Evolutionary conservation across 2,888 invertebrate species (phyloP), one percentile per base, ranked within the genome.

Genomic region (Timandra comae): DNA sequence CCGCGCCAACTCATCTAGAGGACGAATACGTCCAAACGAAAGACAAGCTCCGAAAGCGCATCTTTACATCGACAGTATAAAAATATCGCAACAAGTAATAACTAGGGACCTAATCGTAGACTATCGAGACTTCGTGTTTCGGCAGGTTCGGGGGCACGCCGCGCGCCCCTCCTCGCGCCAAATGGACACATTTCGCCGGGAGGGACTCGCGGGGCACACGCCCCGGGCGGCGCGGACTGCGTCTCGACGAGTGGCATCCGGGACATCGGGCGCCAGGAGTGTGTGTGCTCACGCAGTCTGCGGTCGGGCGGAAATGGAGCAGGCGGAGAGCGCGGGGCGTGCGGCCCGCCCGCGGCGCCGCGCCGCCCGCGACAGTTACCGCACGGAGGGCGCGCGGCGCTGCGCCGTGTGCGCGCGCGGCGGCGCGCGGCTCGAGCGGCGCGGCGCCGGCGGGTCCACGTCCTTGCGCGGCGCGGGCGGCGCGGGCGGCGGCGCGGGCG

Each of bases 401-500:
- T 44, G 52, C 38, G 54, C 56, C 46, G 56, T 52, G 56, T 42
- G 35, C 43, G 47, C 48, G 40, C 52, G 48, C 34, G 41, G 41
- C 37, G 42, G 27, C 32, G 28, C 24, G 32, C 35, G 29, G 47
- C 35, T 35, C 27, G 35, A 7, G 20, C 34, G 30, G 30, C 28
- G 31, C 21, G 35, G 11, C 34, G 16, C 20, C 27, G 24, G 28
- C 30, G 28, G 19, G 32, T 31, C n/a, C n/a, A n/a, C n/a, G n/a
- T n/a, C n/a, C 13, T 29, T 29, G 41, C 63, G 61, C 41, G 56
- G 11, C 34, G 16, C 21, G 29, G 27, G 27, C 29, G 29, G 20
- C 32, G 34, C 21, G 29, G 29, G 42, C 62, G 61, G 40, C 55
- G 71, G 36, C 62, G 58, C 35, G 49, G 52, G 12, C 50, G 33